A percentile compares a stretch with the other conserved stretches of the same genome.
Evolutionary conservation across 35 echinoderm and acorn worm species (phyloP).

Genomic region (Lytechinus variegatus): DNA sequence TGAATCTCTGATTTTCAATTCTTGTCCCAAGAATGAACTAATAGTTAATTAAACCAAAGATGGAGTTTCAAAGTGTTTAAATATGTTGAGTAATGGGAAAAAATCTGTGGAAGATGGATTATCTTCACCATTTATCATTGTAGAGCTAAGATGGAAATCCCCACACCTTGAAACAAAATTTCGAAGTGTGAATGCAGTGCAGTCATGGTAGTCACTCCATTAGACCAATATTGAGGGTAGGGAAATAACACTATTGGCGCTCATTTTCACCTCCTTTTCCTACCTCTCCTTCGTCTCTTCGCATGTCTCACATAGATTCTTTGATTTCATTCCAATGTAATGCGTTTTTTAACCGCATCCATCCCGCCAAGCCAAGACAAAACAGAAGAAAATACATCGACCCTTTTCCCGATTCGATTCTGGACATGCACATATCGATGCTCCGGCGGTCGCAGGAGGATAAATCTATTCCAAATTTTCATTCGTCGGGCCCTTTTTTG

Average conservation of each 20-base stretch:
- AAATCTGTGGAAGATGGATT: too few relatives aligned
- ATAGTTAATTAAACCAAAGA: too few relatives aligned
- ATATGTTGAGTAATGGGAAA: too few relatives aligned
- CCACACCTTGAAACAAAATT: neutral
- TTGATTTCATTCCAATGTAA: conserved; percentile 32
- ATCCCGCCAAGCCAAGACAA: neutral
- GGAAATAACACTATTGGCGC: conserved; percentile 27
- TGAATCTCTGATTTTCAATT: neutral
- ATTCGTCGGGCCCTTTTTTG: conserved; percentile 23
- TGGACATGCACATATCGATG: conserved; percentile 45
- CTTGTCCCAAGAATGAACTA: too few relatives aligned
- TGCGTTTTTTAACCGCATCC: conserved; percentile 8
- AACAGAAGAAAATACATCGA: conserved; percentile 4
- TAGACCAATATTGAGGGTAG: conserved; percentile 36
- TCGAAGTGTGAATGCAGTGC: neutral
- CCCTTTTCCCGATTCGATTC: conserved; percentile 29
- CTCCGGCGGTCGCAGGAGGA: neutral
- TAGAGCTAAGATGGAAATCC: neutral
- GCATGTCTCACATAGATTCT: conserved; percentile 6
- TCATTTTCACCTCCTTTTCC: conserved; percentile 31
- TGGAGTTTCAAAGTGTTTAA: too few relatives aligned
- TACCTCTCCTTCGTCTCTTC: conserved; percentile 10
- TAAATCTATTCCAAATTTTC: conserved; percentile 23
- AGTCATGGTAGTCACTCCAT: conserved; percentile 25
- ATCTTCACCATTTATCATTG: neutral